Evolutionary conservation across 2,113 vertebrate species (phyloP).

Genomic region (Malurus elegans): DNA sequence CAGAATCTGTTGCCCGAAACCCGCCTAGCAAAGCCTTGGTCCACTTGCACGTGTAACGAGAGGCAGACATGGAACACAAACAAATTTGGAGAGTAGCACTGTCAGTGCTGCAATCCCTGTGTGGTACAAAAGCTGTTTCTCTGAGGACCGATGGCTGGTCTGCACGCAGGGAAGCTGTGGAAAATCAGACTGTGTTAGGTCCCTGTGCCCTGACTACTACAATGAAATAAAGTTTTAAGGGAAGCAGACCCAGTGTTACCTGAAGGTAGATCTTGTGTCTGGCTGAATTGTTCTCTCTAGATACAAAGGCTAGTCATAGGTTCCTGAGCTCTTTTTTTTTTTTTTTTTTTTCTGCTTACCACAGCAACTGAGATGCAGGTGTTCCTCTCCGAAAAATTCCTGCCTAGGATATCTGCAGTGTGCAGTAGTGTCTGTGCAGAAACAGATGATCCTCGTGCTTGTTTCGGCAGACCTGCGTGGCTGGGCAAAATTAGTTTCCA

Average conservation of each 20-base stretch:
- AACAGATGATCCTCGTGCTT: constrained; percentile 16
- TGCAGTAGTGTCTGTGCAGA: constrained; percentile 7
- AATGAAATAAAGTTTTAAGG: background rate
- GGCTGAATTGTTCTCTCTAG: background rate
- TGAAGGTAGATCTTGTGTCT: background rate
- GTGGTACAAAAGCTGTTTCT: background rate
- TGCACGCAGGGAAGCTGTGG: background rate
- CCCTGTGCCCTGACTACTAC: background rate
- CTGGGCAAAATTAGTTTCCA: constrained; percentile 53
- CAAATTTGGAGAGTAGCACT: background rate
- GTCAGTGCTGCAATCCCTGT: rapidly evolving
- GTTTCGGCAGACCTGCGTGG: constrained; percentile 52
- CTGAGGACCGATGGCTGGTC: background rate
- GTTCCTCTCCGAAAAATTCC: constrained; percentile 16
- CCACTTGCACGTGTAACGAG: background rate
- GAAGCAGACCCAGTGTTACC: background rate
- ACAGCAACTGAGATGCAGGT: constrained; percentile 27
- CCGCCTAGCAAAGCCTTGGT: background rate
- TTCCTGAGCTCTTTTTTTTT: background rate
- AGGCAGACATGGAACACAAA: background rate
- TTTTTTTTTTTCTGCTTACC: background rate
- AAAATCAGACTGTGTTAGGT: background rate
- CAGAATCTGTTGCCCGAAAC: background rate
- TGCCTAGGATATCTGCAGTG: constrained; percentile 32
- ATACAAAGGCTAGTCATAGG: background rate